Evolutionary conservation across 2,888 invertebrate genomes (phyloP).

Genomic region (Elysia crispata): DNA sequence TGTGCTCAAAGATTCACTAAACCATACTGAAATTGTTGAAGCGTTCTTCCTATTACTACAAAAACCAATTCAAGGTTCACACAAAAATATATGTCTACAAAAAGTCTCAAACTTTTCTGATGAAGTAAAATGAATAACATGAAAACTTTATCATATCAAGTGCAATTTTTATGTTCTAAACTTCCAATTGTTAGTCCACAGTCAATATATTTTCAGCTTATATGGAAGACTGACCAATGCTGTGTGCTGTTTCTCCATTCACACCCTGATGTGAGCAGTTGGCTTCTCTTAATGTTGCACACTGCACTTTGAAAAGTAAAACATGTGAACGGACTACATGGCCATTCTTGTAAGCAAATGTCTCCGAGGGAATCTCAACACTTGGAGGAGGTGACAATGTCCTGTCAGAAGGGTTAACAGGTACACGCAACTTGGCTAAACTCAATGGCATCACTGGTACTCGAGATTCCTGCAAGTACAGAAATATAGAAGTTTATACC

Average conservation of each 20-base stretch:
- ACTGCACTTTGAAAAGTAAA: conserved; percentile 85
- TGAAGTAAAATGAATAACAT: no score
- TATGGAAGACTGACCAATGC: no score
- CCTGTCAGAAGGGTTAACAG: conserved; percentile 65
- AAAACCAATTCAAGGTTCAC: no score
- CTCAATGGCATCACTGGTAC: conserved; percentile 67
- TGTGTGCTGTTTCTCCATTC: conserved; percentile 63
- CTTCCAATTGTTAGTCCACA: no score
- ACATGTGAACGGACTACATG: conserved; percentile 90
- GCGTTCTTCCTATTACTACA: no score
- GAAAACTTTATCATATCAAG: no score
- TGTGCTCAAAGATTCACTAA: no score
- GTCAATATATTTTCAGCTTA: not conserved
- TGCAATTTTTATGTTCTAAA: no score
- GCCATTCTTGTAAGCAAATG: conserved; percentile 88
- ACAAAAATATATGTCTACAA: no score
- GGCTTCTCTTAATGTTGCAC: conserved; percentile 55
- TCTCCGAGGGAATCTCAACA: conserved; percentile 90
- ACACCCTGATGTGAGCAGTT: conserved; percentile 61
- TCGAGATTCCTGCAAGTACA: conserved; percentile 62
- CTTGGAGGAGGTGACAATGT: conserved; percentile 80
- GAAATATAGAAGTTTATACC: not conserved
- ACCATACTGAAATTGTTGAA: no score
- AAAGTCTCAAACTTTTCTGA: no score
- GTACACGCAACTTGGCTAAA: conserved; percentile 72